Evolutionary conservation across 2,888 invertebrate species (phyloP), one percentile per base, ranked within the genome.

Genomic region (Meandrusa payeni): DNA sequence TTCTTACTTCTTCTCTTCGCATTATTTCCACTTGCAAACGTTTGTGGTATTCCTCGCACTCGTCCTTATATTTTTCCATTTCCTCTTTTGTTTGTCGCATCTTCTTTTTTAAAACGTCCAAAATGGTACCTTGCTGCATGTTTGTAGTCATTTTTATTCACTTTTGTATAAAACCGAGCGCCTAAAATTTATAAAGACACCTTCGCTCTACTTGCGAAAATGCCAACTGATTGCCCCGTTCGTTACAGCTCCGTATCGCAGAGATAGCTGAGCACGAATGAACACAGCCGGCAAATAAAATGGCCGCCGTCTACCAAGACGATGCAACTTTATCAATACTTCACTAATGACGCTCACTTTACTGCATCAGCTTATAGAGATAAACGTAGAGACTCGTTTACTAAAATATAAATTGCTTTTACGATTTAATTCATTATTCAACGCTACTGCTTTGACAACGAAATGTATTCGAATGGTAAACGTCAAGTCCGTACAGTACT

Each of bases 41-140:
- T 91, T 97, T 95, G 88, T 96, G 95, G 83, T 94, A 95, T 88
- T 97, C 97, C 88, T 98, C 98, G 85, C 96, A 96, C 85, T 97
- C 97, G 88, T 99, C 98, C 90, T 96, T 97, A 90, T 96, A 97
- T 88, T 96, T 94, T 87, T 99, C 99, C 94, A 98, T 96, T 91
- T 99, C 99, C 87, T 98, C 97, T 90, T 98, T 97, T 69, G 98
- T 96, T 89, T 97, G 97, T 66, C 97, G 93, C 98, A 99, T 99
- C 93, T 99, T 99, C 93, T 98, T 97, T 93, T 99, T 99, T 74
- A 99, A 92, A 75, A 97, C 97, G 89, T 98, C 97, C 85, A 99
- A 90, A 68, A 98, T 93, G 73, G 95, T 94, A 77, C 96, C 96
- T 90, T 97, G 96, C 85, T 94, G 94, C 90, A 95, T 93, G 87